Conservation (phyloP, 2,797 vertebrate species). For the Megalops cyprinoides region DNA sequence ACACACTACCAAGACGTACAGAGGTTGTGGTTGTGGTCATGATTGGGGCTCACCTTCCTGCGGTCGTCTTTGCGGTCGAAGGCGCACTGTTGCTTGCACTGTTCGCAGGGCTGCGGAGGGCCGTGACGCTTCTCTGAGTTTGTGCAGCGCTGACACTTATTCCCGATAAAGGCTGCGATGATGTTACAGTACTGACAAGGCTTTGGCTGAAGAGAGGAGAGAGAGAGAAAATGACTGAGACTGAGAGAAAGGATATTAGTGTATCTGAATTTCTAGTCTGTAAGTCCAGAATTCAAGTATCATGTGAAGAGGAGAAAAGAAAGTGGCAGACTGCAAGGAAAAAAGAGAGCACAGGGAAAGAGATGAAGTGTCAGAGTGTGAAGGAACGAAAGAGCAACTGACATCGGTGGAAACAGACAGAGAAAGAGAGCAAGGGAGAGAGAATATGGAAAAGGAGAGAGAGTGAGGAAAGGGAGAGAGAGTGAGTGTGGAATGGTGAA, state of each 20-base stretch:
- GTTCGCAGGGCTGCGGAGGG: conserved; percentile 95
- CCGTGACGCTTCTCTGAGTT: conserved; percentile 99
- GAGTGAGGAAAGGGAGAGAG: neutral
- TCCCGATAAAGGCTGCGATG: conserved; percentile 97
- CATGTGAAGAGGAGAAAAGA: too few relatives aligned
- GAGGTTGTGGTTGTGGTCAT: neutral
- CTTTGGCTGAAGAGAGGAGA: conserved; percentile 80
- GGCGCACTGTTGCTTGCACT: conserved; percentile 98
- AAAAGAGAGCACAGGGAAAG: neutral
- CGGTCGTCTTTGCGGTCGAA: conserved; percentile 96
- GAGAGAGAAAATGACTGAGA: neutral
- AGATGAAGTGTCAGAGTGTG: too few relatives aligned
- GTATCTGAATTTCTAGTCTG: too few relatives aligned
- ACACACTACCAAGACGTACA: neutral
- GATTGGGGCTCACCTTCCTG: conserved; percentile 67
- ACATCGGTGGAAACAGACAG: neutral
- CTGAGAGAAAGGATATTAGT: neutral
- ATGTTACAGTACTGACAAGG: conserved; percentile 99
- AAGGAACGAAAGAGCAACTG: neutral
- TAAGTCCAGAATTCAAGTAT: too few relatives aligned
- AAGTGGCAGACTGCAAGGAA: neutral
- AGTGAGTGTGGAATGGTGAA: too few relatives aligned
- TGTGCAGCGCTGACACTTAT: conserved; percentile 97
- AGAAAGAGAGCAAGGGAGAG: neutral
- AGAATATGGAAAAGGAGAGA: neutral